Conservation (phyloP, 2,797 vertebrate species). For the Brachyrhaphis roseni region DNA sequence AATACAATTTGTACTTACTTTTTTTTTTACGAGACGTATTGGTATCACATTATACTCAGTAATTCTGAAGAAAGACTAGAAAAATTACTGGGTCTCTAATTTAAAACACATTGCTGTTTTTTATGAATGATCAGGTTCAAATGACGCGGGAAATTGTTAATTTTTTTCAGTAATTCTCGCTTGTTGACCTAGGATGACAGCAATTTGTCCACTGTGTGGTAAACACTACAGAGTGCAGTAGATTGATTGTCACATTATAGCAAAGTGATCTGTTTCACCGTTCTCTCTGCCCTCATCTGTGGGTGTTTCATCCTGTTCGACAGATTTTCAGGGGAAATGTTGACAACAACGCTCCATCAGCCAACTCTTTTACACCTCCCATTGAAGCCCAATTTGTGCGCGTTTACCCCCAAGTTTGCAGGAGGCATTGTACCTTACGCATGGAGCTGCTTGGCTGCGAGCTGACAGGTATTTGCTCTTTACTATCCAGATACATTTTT, state of each 20-base stretch:
- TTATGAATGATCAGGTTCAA: constrained; percentile 72
- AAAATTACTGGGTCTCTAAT: constrained; percentile 65
- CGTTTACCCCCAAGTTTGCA: constrained; percentile 96
- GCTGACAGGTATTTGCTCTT: constrained; percentile 85
- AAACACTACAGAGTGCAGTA: constrained; percentile 62
- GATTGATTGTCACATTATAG: constrained; percentile 57
- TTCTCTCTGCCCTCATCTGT: constrained; percentile 22
- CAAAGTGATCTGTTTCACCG: constrained; percentile 41
- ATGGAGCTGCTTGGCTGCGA: constrained; percentile 99
- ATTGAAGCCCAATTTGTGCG: constrained; percentile 94
- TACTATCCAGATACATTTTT: background rate
- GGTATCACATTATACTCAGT: constrained; percentile 34
- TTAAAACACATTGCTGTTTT: constrained; percentile 67
- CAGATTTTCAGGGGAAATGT: constrained; percentile 96
- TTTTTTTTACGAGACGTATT: constrained; percentile 14
- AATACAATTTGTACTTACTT: background rate
- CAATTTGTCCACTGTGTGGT: constrained; percentile 68
- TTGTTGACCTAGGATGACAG: constrained; percentile 80
- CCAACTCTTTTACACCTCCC: constrained; percentile 97
- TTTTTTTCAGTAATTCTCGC: constrained; percentile 68
- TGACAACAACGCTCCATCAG: constrained; percentile 96
- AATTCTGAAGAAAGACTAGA: constrained; percentile 57
- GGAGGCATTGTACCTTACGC: constrained; percentile 94
- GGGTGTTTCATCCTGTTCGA: constrained; percentile 55
- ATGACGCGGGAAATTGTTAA: constrained; percentile 70